Conservation (phyloP, 1,140 invertebrate genomes). For the Neelides sp. region DNA sequence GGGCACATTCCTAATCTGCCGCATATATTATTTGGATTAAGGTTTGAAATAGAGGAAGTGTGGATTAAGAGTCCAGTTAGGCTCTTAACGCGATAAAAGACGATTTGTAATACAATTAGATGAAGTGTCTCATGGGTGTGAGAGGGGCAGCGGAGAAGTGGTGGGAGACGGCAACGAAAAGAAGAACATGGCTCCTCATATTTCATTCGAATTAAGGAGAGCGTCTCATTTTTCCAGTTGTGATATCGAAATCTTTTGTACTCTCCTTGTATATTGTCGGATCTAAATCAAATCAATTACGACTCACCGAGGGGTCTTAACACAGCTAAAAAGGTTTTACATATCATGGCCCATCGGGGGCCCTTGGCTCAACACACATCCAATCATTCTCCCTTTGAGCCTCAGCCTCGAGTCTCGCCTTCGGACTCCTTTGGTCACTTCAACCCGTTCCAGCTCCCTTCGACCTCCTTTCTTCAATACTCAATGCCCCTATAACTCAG, state of each 20-base stretch:
- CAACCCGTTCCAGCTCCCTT: too few relatives aligned
- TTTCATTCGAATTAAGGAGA: conserved; percentile 28
- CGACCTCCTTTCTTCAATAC: too few relatives aligned
- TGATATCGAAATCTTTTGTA: conserved; percentile 30
- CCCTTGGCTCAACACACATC: too few relatives aligned
- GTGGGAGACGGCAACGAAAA: neutral
- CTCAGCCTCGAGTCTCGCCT: neutral
- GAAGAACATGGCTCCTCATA: conserved; percentile 21
- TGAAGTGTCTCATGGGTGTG: too few relatives aligned
- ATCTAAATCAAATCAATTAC: conserved; percentile 33
- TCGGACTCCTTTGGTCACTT: too few relatives aligned
- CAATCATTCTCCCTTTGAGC: conserved; percentile 5
- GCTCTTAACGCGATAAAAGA: too few relatives aligned
- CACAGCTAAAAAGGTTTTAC: conserved; percentile 28
- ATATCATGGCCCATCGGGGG: conserved; percentile 18
- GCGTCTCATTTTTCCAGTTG: conserved; percentile 25
- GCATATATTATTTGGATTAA: too few relatives aligned
- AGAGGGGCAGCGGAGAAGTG: conserved; percentile 1
- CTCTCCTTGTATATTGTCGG: conserved; percentile 29
- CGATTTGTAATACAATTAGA: too few relatives aligned
- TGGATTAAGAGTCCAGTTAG: too few relatives aligned
- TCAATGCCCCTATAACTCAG: too few relatives aligned
- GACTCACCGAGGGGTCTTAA: conserved; percentile 26
- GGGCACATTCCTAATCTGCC: too few relatives aligned
- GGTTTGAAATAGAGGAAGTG: too few relatives aligned